Base-by-base conservation (phyloP, 2,888 invertebrate genomes). In the Troglohyphantes excavatus region DNA sequence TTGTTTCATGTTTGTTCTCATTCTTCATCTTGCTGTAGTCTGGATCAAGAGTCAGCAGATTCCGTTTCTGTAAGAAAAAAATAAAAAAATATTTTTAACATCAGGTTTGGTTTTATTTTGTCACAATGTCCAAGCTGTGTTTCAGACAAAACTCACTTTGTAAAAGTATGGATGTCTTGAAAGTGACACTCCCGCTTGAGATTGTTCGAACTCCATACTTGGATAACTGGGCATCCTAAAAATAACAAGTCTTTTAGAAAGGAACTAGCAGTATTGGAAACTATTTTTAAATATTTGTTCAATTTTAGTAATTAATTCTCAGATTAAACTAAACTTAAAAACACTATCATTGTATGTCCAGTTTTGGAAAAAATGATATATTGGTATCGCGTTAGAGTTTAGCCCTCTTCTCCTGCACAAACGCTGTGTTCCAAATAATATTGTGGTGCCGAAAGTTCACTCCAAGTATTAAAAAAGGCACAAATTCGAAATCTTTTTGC, bases 191-290 rank as follows among this genome's bases (percentile, higher is more conserved):
- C 43, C 83, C 83, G 63, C 83, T 83, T 63, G 83, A 39, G 29
- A 43, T 63, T 19, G 73, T 83, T 73, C 21, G 43, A 11, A 83
- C 72, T 63, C 83, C 83, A 43, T 83, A 83, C 39, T 73, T 83
- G 9, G 83, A 83, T 21, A 83, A 26, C 27, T 83, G 83, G 13
- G 73, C 29, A 21, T 83, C 83, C 83, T 83, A 43, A 3, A 76
- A 76, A 59, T 5, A 29, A 33, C 59, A 5, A 29, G 17, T 68
- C 3, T 29, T 33, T 33, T 33, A 59, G 1, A n/a, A 29, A n/a
- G 1, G 21, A 6, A 19, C 27, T 27, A 1, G 33, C 2, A 61
- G n/a, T n/a, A n/a, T n/a, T n/a, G n/a, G n/a, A n/a, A n/a, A n/a
- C n/a, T n/a, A n/a, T n/a, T n/a, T n/a, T n/a, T n/a, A n/a, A n/a